Conservation (phyloP, 2,888 invertebrate species). For the Notodonta ziczac region DNA sequence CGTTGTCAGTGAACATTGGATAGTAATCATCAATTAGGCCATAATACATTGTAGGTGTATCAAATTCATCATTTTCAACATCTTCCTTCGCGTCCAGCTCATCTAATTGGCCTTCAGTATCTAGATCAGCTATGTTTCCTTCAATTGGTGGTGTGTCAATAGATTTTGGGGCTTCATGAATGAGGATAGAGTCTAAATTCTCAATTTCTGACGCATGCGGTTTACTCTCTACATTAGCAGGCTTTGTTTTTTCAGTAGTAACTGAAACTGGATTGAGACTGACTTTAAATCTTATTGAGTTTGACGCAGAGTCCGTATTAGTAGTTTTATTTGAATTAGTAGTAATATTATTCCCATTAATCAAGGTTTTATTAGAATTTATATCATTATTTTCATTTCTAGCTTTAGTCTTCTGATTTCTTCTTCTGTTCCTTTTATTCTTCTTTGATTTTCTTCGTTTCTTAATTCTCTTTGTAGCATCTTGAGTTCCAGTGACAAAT, state of each 20-base stretch:
- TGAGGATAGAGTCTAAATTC: neutral
- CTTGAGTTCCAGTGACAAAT: constrained; percentile 12
- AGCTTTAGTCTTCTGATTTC: constrained; percentile 14
- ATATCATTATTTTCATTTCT: constrained; percentile 2
- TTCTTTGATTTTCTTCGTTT: constrained; percentile 15
- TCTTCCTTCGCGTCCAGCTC: constrained; percentile 2
- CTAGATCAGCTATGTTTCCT: neutral
- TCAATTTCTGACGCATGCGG: neutral
- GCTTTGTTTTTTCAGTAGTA: neutral
- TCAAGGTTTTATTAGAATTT: neutral
- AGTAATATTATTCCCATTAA: neutral
- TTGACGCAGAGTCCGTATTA: neutral
- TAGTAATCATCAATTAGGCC: constrained; percentile 65
- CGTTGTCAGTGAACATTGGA: constrained; percentile 63
- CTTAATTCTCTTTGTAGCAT: constrained; percentile 9
- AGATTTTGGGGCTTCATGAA: neutral
- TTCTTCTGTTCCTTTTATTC: constrained; percentile 13
- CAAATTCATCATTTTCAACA: neutral
- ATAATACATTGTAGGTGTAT: constrained; percentile 42
- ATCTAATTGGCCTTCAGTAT: neutral
- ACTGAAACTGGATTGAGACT: neutral
- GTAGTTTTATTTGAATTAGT: neutral
- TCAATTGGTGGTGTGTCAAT: neutral
- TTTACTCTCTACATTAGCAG: neutral
- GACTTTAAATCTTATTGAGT: neutral